phyloP scores from a whole-genome alignment of 2,888 invertebrate species.

The Drosophila borealis region DNA sequence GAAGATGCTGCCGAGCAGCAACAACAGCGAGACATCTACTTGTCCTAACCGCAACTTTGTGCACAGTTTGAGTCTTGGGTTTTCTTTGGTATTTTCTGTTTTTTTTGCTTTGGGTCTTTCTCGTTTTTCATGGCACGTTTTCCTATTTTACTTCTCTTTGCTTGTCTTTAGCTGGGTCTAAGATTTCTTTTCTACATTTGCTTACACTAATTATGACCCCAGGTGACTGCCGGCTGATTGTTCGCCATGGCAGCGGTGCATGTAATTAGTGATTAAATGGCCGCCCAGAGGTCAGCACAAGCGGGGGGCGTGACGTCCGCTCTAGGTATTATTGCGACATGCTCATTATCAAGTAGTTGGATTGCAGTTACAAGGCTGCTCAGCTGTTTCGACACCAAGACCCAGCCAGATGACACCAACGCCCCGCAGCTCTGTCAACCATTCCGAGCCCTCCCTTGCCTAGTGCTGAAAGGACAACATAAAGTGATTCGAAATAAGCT shows the following conservation, averaged over 20 bases:
- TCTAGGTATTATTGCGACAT: constrained; percentile 56
- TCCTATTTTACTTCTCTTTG: constrained; percentile 27
- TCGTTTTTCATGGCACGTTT: constrained; percentile 34
- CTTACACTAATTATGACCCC: constrained; percentile 80
- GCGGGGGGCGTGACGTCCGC: constrained; percentile 33
- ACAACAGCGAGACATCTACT: constrained; percentile 39
- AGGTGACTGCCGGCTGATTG: constrained; percentile 66
- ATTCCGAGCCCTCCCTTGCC: background rate
- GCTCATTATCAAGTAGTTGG: constrained; percentile 72
- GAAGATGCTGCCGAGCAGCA: constrained; percentile 45
- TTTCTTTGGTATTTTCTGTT: constrained; percentile 22
- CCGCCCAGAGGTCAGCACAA: constrained; percentile 71
- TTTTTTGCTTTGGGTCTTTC: constrained; percentile 1
- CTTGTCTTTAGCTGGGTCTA: constrained; percentile 34
- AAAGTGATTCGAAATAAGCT: constrained; percentile 26
- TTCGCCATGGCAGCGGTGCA: constrained; percentile 68
- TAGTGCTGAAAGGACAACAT: background rate
- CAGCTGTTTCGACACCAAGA: constrained; percentile 48
- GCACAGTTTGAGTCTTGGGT: constrained; percentile 48
- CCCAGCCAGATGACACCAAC: constrained; percentile 26
- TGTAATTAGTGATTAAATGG: constrained; percentile 80
- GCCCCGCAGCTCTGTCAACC: constrained; percentile 6
- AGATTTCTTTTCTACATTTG: constrained; percentile 77
- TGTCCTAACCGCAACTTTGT: constrained; percentile 47
- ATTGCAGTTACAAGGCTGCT: constrained; percentile 49